Base-by-base conservation (phyloP, 2,888 invertebrate species). In the Mimachlamys varia region DNA sequence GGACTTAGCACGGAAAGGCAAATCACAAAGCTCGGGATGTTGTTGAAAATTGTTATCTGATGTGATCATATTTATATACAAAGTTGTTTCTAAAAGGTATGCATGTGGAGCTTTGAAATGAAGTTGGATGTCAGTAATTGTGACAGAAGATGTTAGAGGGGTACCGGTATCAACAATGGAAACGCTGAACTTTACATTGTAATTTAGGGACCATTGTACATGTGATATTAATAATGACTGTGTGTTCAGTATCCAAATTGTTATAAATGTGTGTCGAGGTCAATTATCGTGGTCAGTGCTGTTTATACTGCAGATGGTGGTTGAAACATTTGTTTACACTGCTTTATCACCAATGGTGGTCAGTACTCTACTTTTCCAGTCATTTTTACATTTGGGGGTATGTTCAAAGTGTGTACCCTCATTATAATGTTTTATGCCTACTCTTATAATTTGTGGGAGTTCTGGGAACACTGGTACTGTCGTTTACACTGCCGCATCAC, bases 1-100 rank as follows among this genome's bases (percentile, higher is more conserved):
- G 55, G 95, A 96, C 92, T 93, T 96, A 88, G 92, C 91, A 50
- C 93, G 93, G 89, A 94, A 94, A 90, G 89, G 89, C 33, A 93
- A 93, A 91, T 92, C 93, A 88, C 92, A 90, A 50, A 92, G 93
- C 33, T 91, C 91, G 15, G 93, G 94, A 37, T 95, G 95, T 90
- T 95, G 95, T 92, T 76, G 17, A 76, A 76, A 13, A 76, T 76
- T 76, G 76, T 15, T 76, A 27, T 76, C 76, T n/a, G 22, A 58
- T 22, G 58, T 58, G 0, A 58, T 76, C 76, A 76, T 76, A 76
- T 76, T 76, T 76, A 76, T 76, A 76, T 76, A 76, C 76, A 33
- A 33, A 76, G 10, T 76, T 76, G 13, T 76, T 76, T 76, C 15
- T 33, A 10, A 2, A 33, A 76, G 22, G 33, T 33, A 33, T 76